Evolutionary conservation across 2,113 vertebrate genomes (phyloP).

Genomic region (Proterorhinus semilunaris): DNA sequence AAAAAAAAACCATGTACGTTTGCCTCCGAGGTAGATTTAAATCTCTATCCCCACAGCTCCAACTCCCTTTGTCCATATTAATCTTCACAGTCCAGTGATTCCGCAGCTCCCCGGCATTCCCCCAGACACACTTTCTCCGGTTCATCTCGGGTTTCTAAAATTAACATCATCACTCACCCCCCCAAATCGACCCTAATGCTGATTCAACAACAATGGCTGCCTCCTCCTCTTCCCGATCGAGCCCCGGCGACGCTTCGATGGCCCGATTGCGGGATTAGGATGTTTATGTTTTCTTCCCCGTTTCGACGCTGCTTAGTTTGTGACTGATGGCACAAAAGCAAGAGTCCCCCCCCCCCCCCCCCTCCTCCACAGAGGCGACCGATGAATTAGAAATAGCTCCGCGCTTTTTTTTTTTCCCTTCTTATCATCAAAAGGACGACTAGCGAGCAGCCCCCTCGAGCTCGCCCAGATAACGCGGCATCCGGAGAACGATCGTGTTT

Average conservation of each 20-base stretch:
- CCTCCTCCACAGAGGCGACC: constrained; percentile 35
- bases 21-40: constrained; percentile 6
- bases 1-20: background rate
- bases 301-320: constrained; percentile 33
- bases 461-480: constrained; percentile 34
- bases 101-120: constrained; percentile 24
- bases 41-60: constrained; percentile 14
- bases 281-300: constrained; percentile 27
- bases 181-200: constrained; percentile 33
- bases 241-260: constrained; percentile 30
- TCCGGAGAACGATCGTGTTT: constrained; percentile 21
- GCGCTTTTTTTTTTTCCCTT: constrained; percentile 19
- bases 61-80: constrained; percentile 35
- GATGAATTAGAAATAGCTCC: constrained; percentile 64
- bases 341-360: constrained; percentile 27
- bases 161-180: constrained; percentile 43
- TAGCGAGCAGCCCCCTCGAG: constrained; percentile 40
- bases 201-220: constrained; percentile 30
- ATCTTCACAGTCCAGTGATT: constrained; percentile 47
- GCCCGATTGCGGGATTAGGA: constrained; percentile 38
- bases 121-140: constrained; percentile 15
- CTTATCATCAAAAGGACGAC: constrained; percentile 63
- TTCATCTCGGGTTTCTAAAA: constrained; percentile 42
- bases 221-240: constrained; percentile 13
- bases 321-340: constrained; percentile 49